Evolutionary conservation across 1,140 invertebrate species (phyloP).

Genomic region (Anoplolepis gracilipes): DNA sequence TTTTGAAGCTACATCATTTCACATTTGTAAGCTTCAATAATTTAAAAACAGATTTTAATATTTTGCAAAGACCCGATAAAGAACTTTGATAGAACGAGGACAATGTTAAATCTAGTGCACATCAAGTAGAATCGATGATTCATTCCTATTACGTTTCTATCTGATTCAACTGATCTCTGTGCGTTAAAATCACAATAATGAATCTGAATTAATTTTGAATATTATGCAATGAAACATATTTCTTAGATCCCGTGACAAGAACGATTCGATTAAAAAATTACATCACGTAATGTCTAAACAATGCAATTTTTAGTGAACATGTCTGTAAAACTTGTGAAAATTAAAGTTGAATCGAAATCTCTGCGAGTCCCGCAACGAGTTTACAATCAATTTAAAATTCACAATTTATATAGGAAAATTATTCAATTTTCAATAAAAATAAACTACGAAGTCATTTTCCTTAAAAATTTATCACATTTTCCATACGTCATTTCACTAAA

Average conservation of each 20-base stretch:
- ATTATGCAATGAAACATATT: slow-evolving; percentile 13
- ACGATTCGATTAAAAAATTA: not conserved
- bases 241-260: not conserved
- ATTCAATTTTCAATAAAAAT: slow-evolving; percentile 46
- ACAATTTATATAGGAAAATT: not conserved
- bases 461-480: too few species aligned
- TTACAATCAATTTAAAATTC: not conserved
- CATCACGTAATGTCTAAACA: not conserved
- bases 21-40: not conserved
- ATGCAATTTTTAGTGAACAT: slow-evolving; percentile 1
- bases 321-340: not conserved
- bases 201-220: not conserved
- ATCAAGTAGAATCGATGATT: too few species aligned
- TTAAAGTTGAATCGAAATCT: slow-evolving; percentile 3
- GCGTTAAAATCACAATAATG: not conserved
- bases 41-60: not conserved
- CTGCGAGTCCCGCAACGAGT: slow-evolving; percentile 71
- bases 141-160: not conserved
- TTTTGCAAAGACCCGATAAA: not conserved
- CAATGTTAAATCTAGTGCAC: not conserved
- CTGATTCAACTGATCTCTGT: too few species aligned
- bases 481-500: slow-evolving; percentile 9
- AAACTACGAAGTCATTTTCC: not conserved
- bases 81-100: not conserved
- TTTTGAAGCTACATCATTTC: not conserved